Evolutionary conservation across 2,113 vertebrate genomes (phyloP), one percentile per base, ranked within the genome.

Genomic region (Mastomys natalensis): DNA sequence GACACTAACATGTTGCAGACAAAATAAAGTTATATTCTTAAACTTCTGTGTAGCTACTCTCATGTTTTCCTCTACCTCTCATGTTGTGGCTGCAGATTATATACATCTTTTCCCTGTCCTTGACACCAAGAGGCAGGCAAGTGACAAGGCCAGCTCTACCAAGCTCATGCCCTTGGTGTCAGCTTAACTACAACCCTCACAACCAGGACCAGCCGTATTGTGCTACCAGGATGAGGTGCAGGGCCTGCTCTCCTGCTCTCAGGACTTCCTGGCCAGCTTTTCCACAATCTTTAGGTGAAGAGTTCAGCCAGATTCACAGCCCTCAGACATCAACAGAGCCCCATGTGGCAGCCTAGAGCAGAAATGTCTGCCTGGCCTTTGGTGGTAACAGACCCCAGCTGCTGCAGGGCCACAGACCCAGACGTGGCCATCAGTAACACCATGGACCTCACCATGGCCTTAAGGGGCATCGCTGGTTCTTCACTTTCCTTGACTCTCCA

Each of bases 151-250:
- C 17, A 19, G 7, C 70, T n/a, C 17, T 72, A 19, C 16, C 3
- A 19, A n/a, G 2, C 17, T 72, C 70, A 72, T 72, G 37, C 37
- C 37, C 17, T n/a, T 19, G 70, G 70, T 12, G 37, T 2, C 6
- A 21, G 37, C 68, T 34, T 37, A n/a, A 2, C 68, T n/a, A 6
- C 34, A n/a, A n/a, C 6, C 17, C 37, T 0, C 0, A 19, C 37
- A n/a, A n/a, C 68, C 34, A n/a, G 68, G 37, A 16, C 68, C 7
- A 72, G 37, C 37, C 7, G 6, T n/a, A n/a, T 16, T 72, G 17
- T n/a, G 37, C 68, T 72, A n/a, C 70, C 37, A n/a, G 37, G 70
- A 16, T 17, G 34, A 70, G 15, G 5, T 37, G 34, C 34, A 37
- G 15, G 17, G 70, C 62, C 62, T 31, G 26, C 11, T 31, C 3